Evolutionary conservation across 2,797 vertebrate species (phyloP).

Genomic region (Mus minutoides): DNA sequence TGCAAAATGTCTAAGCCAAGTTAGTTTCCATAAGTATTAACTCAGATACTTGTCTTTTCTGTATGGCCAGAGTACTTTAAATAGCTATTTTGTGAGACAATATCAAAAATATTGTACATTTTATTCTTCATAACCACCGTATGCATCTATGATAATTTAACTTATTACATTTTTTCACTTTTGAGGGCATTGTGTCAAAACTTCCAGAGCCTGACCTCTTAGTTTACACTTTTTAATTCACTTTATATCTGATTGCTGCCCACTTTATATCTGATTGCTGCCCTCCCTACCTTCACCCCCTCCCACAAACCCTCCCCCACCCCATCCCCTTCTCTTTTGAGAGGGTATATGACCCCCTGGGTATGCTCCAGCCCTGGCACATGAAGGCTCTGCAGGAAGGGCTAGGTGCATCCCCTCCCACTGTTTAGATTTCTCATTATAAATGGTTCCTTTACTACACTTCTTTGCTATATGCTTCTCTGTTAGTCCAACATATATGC

Average conservation of each 20-base stretch:
- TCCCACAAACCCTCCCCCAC: too few species aligned
- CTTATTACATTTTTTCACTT: background rate
- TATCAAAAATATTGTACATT: background rate
- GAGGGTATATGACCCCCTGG: background rate
- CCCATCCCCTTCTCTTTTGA: background rate
- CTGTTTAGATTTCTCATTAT: slow-evolving; percentile 8
- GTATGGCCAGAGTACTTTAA: background rate
- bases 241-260: background rate
- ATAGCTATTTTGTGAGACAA: background rate
- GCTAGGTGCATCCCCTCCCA: background rate
- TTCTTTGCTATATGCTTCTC: background rate
- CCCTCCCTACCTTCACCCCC: background rate
- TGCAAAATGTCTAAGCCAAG: background rate
- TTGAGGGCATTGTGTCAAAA: background rate
- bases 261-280: background rate
- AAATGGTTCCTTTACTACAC: background rate
- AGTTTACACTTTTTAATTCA: background rate
- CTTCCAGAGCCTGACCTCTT: background rate
- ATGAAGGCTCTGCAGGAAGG: background rate
- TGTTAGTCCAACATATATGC: background rate
- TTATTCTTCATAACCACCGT: background rate
- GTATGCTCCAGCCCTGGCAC: background rate
- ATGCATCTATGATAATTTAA: background rate
- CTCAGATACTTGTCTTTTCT: background rate
- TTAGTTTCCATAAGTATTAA: background rate